Evolutionary conservation across 2,113 vertebrate species (phyloP), one percentile per base, ranked within the genome.

Genomic region (Neotragus pygmaeus): DNA sequence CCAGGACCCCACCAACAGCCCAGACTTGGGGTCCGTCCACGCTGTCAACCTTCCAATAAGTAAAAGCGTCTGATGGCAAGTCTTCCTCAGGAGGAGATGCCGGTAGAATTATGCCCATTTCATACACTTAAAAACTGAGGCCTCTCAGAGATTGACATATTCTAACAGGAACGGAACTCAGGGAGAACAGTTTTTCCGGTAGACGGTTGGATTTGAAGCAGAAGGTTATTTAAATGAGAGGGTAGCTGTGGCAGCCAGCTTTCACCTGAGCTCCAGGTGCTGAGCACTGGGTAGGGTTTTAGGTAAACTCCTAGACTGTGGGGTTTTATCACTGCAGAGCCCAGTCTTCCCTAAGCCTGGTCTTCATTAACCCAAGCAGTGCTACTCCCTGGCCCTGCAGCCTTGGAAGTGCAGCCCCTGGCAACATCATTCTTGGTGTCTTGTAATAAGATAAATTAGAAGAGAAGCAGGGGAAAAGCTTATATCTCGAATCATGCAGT

Each of bases 381-480:
- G 6, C 66, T 7, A 1, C 19, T 39, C n/a, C 25, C 77, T 19
- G 77, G 58, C 66, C 53, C 39, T 21, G 17, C 70, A 49, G 30
- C 89, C 90, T 36, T 15, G 70, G 53, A 49, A 88, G 27, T 17
- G 3, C 39, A 49, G 77, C 53, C 75, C 75, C 77, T 49, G 39
- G 78, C 87, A 77, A 90, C n/a, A 17, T 73, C 87, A 64, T 27
- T 91, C 73, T 91, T 21, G 0, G n/a, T 11, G 0, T 92, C 90
- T 92, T 21, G 9, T 88, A 91, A 80, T 55, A 92, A 96, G 53
- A 98, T 45, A 97, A 97, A 97, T 95, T 93, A 95, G 88, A 95
- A 82, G 58, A 95, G 88, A 94, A 91, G 53, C 27, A 73, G 14
- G 39, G 47, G 23, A 88, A 92, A 95, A 77, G 70, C 73, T 94